Percentiles rank a stretch among this genome's conserved stretches.
phyloP scores from a whole-genome alignment of 53 echinoderm and acorn worm species.

The Holothuria leucospilota region DNA sequence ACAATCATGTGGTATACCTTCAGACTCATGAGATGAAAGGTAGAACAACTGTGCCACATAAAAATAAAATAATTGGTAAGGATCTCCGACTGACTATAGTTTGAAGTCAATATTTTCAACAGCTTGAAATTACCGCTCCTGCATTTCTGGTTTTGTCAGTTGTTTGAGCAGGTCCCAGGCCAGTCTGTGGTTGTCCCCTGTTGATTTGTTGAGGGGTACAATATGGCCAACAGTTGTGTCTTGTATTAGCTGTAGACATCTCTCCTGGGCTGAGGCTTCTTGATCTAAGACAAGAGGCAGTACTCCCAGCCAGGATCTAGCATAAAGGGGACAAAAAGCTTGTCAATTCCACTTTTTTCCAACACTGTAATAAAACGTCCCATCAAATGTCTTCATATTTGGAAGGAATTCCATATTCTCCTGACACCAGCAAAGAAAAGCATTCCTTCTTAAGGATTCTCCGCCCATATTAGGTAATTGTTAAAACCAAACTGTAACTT shows the following conservation, averaged over 20 bases:
- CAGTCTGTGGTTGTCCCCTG: slow-evolving; percentile 39
- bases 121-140: slow-evolving; percentile 14
- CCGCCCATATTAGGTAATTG: no score
- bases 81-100: no score
- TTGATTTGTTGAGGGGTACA: neutral
- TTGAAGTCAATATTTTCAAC: no score
- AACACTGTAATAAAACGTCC: neutral
- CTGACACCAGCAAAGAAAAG: neutral
- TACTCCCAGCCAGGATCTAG: slow-evolving; percentile 82
- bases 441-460: no score
- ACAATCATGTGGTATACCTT: no score
- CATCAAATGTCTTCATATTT: neutral
- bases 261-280: slow-evolving; percentile 85
- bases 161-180: slow-evolving; percentile 72
- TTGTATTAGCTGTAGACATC: slow-evolving; percentile 73
- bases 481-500: no score
- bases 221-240: slow-evolving; percentile 37
- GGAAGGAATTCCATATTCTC: neutral
- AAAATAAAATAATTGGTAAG: no score
- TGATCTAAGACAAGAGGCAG: slow-evolving; percentile 82
- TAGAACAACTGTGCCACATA: no score
- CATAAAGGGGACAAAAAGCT: neutral
- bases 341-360: neutral
- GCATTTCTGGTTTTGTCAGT: slow-evolving; percentile 56
- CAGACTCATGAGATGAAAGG: no score